Base-by-base conservation (phyloP, 2,797 vertebrate species). In the Adelosebastes latens region DNA sequence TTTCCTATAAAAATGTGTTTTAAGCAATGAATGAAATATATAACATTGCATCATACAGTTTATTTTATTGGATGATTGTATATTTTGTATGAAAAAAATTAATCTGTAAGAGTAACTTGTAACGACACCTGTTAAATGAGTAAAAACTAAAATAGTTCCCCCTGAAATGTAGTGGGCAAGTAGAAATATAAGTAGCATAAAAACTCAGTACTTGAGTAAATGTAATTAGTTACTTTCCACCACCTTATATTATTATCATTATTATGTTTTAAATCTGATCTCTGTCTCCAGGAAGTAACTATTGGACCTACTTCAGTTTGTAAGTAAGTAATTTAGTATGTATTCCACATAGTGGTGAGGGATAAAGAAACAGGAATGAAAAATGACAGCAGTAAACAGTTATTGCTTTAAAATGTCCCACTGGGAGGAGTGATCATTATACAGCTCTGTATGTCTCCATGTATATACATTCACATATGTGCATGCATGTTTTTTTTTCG, bases 361-460 rank as follows among this genome's bases (percentile, higher is more conserved):
- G 52, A 31, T 32, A 31, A 29, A 58, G 29, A 32, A 27, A 78
- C 72, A 81, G 61, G 66, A 64, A 82, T 55, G 56, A 82, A 55
- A 73, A 25, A 66, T 63, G 65, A 56, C 42, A 55, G 59, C 74
- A 76, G 75, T 83, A 79, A 89, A 88, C 61, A 80, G 73, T 82
- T 80, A 71, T 75, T 72, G 49, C 81, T 91, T 87, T 87, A 71
- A 85, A 89, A 79, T 71, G 55, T 18, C 80, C 87, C 80, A 80
- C 83, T 76, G 72, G 63, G 65, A 82, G 64, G 62, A 68, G 59
- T 31, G 67, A 80, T 79, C 49, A 68, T 12, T 49, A 5, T 8
- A 72, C 1, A 16, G 29, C 60, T 67, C 60, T 70, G 22, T 52
- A 32, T 64, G 8, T 56, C 52, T 24, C 24, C 7, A 8, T 29